These are phyloP conservation scores for Chloroceryle aenea DNA, from an alignment of 2,113 vertebrate species.

Conservation along the genomic window DNA sequence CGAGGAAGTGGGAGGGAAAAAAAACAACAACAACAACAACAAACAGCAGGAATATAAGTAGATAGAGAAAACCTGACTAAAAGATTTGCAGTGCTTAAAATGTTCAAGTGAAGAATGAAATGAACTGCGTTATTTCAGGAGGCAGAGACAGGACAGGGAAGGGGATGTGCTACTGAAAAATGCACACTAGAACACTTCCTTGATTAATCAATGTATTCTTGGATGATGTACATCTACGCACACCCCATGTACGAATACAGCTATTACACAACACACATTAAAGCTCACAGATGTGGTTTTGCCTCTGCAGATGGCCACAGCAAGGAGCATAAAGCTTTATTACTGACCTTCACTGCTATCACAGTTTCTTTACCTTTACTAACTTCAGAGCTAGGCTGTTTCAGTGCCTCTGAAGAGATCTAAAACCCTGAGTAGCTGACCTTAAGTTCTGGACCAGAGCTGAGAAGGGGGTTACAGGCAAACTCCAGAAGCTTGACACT, in stretches of 20 bases:
- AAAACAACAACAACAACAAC: too few species aligned
- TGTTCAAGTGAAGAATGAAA: neutral
- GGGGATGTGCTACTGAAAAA: neutral
- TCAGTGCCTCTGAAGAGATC: neutral
- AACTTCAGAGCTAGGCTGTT: neutral
- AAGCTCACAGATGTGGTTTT: neutral
- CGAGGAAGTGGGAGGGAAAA: neutral
- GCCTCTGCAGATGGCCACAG: neutral
- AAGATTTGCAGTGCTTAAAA: neutral
- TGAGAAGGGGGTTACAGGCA: neutral
- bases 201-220: neutral
- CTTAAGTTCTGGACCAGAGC: neutral
- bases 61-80: neutral
- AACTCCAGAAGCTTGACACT: neutral
- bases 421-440: neutral
- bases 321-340: neutral
- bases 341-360: neutral
- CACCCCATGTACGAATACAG: rapidly evolving
- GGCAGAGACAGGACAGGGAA: neutral
- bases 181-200: neutral
- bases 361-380: neutral
- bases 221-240: neutral
- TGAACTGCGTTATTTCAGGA: neutral
- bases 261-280: neutral
- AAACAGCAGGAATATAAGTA: rapidly evolving